Evolutionary conservation across 1,140 invertebrate genomes (phyloP).

Genomic region (Drosophila yakuba): DNA sequence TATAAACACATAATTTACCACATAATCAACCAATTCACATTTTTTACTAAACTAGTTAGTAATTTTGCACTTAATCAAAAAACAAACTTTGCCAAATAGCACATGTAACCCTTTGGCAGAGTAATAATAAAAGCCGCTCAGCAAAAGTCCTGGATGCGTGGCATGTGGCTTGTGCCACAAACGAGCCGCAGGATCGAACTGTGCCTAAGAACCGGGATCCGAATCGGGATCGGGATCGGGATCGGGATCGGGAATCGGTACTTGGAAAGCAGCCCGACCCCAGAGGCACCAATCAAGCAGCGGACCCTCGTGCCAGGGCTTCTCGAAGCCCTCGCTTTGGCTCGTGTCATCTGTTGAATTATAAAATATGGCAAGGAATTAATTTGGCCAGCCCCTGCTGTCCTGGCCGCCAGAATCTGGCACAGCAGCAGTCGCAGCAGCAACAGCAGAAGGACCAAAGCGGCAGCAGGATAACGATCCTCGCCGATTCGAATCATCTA

Average conservation of each 20-base stretch:
- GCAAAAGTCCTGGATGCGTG: constrained; percentile 23
- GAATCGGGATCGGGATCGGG: constrained; percentile 31
- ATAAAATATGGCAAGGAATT: constrained; percentile 84
- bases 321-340: constrained; percentile 50
- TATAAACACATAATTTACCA: no score
- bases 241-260: constrained; percentile 24
- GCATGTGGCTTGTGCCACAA: constrained; percentile 77
- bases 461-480: constrained; percentile 51
- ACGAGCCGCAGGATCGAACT: constrained; percentile 53
- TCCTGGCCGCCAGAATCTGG: constrained; percentile 60
- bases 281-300: constrained; percentile 32
- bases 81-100: background rate
- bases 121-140: constrained; percentile 10
- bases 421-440: constrained; percentile 65
- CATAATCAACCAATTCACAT: no score
- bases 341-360: constrained; percentile 84
- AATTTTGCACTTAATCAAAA: no score
- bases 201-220: constrained; percentile 31
- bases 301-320: constrained; percentile 34
- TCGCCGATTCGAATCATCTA: constrained; percentile 57
- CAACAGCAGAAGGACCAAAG: constrained; percentile 25
- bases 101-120: background rate
- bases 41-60: no score
- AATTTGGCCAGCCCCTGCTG: constrained; percentile 67
- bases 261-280: background rate